Conservation (phyloP, 2,888 invertebrate species). For the Auanema sp. region DNA sequence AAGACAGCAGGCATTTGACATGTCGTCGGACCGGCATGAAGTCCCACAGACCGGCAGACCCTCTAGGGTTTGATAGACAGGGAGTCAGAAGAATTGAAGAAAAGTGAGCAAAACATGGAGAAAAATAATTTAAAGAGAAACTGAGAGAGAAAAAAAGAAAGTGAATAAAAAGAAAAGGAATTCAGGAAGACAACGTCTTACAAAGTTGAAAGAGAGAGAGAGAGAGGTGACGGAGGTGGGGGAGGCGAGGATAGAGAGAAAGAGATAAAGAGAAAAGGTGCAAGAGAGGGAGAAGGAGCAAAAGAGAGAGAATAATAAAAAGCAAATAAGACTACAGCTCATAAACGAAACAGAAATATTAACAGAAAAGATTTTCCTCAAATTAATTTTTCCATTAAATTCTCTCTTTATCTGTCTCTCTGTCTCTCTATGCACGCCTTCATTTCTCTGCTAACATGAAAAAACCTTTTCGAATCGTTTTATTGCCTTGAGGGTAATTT, state of each 20-base stretch:
- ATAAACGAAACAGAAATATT: slow-evolving; percentile 4
- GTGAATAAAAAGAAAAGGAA: too few relatives aligned
- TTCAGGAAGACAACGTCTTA: too few relatives aligned
- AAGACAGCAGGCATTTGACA: too few relatives aligned
- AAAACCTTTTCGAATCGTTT: too few relatives aligned
- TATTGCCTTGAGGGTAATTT: too few relatives aligned
- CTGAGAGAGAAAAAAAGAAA: too few relatives aligned
- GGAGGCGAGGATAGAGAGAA: not conserved
- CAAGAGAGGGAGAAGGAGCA: slow-evolving; percentile 7
- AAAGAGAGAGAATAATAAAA: slow-evolving; percentile 6
- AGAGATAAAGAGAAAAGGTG: not conserved
- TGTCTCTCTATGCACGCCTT: not conserved
- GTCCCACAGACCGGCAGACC: too few relatives aligned
- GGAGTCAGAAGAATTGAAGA: too few relatives aligned
- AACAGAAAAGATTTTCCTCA: not conserved
- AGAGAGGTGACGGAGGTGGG: not conserved
- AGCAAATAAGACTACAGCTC: not conserved
- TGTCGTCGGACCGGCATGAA: too few relatives aligned
- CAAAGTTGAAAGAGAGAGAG: not conserved
- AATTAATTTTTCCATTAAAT: not conserved
- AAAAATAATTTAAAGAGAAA: too few relatives aligned
- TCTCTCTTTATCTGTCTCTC: slow-evolving; percentile 1
- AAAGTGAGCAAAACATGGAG: too few relatives aligned
- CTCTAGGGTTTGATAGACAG: too few relatives aligned
- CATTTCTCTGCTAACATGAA: not conserved